Evolutionary conservation across 1,140 invertebrate genomes (phyloP).

Genomic region (Ericerus pela): DNA sequence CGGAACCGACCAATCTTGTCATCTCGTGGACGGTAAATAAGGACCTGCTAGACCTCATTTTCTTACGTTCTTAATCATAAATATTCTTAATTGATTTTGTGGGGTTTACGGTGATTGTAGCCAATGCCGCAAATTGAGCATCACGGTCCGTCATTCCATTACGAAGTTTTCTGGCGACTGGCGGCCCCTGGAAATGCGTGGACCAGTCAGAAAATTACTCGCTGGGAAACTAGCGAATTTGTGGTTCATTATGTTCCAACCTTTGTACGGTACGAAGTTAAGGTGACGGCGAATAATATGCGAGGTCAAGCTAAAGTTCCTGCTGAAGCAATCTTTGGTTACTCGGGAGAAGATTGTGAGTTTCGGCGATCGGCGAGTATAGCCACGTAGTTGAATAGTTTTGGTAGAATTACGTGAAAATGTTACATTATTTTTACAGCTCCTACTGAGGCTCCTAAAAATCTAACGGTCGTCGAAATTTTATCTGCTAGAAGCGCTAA

Average conservation of each 20-base stretch:
- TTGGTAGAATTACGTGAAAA: slow-evolving; percentile 1
- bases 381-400: background rate
- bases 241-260: slow-evolving; percentile 72
- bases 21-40: slow-evolving; percentile 79
- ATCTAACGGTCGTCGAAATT: slow-evolving; percentile 64
- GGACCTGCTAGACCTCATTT: background rate
- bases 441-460: slow-evolving; percentile 62
- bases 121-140: slow-evolving; percentile 93
- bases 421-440: slow-evolving; percentile 32
- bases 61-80: background rate
- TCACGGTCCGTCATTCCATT: slow-evolving; percentile 84
- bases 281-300: slow-evolving; percentile 82
- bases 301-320: slow-evolving; percentile 72
- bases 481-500: slow-evolving; percentile 57
- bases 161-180: slow-evolving; percentile 72
- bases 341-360: slow-evolving; percentile 81
- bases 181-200: slow-evolving; percentile 60
- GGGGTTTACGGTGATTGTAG: slow-evolving; percentile 32
- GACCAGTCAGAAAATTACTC: slow-evolving; percentile 51
- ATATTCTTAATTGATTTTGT: background rate
- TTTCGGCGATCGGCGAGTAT: no score
- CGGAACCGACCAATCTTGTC: slow-evolving; percentile 73
- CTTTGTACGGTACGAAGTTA: slow-evolving; percentile 78
- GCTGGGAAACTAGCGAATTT: slow-evolving; percentile 54
- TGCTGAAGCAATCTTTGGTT: slow-evolving; percentile 69